These are phyloP conservation scores for Eupleurogrammus muticus DNA, from an alignment of 2,797 vertebrate genomes.

Conservation along the genomic window DNA sequence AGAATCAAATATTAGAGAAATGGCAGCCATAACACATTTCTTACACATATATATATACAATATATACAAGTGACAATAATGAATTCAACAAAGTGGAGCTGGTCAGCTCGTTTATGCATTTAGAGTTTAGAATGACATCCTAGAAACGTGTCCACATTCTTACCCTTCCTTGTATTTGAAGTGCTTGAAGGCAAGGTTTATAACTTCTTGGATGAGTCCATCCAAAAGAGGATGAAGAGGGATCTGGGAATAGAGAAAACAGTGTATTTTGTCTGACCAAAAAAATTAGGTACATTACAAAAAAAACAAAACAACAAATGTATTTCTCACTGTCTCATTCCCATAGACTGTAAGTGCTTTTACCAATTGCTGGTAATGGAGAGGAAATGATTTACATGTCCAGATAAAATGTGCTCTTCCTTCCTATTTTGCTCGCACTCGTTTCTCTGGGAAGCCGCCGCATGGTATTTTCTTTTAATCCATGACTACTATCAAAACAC, in stretches of 20 bases:
- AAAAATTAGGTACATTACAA: not conserved
- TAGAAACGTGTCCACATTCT: conserved; percentile 32
- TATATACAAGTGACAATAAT: too few species aligned
- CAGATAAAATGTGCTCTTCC: not conserved
- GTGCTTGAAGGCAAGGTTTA: conserved; percentile 98
- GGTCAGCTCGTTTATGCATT: not conserved
- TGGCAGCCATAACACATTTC: too few species aligned
- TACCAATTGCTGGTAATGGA: too few species aligned
- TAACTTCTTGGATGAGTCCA: conserved; percentile 96
- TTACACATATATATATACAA: too few species aligned
- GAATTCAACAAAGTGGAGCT: too few species aligned
- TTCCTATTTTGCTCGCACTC: not conserved
- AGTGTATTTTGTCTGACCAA: not conserved
- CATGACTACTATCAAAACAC: not conserved
- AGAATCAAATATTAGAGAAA: too few species aligned
- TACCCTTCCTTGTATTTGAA: conserved; percentile 99
- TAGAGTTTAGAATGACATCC: too few species aligned
- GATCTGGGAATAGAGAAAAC: conserved; percentile 86
- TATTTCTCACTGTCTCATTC: too few species aligned
- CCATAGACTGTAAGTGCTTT: too few species aligned
- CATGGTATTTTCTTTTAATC: not conserved
- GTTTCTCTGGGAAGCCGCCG: not conserved
- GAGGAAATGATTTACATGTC: not conserved
- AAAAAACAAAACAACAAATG: not conserved
- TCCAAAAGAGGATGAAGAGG: conserved; percentile 98